Evolutionary conservation across 2,888 invertebrate species (phyloP).

Genomic region (Eupithecia vulgata): DNA sequence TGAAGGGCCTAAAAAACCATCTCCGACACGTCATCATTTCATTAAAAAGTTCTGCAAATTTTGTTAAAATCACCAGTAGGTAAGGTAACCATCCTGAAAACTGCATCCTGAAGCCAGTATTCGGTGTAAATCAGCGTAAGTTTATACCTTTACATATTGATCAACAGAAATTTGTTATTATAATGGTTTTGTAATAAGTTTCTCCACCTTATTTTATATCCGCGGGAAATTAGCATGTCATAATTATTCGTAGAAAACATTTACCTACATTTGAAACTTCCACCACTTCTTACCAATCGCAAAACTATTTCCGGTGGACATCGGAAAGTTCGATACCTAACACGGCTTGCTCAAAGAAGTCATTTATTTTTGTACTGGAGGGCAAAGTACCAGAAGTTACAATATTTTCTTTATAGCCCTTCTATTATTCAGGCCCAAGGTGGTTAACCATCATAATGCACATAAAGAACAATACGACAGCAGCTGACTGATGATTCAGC

Average conservation of each 20-base stretch:
- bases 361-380: background rate
- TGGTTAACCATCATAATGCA: too few species aligned
- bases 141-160: slow-evolving; percentile 43
- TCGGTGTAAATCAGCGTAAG: background rate
- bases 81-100: background rate
- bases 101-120: background rate
- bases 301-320: slow-evolving; percentile 17
- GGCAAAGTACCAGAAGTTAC: background rate
- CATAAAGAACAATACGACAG: too few species aligned
- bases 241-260: slow-evolving; percentile 33
- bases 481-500: background rate
- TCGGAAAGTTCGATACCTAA: background rate
- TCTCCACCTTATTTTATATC: slow-evolving; percentile 61
- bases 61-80: background rate
- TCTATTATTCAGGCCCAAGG: background rate
- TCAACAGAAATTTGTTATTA: slow-evolving; percentile 56
- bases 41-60: background rate
- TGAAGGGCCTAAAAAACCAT: background rate
- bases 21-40: background rate
- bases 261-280: slow-evolving; percentile 4
- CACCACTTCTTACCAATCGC: slow-evolving; percentile 14
- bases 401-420: background rate
- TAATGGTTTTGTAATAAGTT: slow-evolving; percentile 53
- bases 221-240: slow-evolving; percentile 60
- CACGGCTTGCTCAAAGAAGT: background rate